Conservation (phyloP, 2,797 vertebrate genomes). For the Ceryle rudis region DNA sequence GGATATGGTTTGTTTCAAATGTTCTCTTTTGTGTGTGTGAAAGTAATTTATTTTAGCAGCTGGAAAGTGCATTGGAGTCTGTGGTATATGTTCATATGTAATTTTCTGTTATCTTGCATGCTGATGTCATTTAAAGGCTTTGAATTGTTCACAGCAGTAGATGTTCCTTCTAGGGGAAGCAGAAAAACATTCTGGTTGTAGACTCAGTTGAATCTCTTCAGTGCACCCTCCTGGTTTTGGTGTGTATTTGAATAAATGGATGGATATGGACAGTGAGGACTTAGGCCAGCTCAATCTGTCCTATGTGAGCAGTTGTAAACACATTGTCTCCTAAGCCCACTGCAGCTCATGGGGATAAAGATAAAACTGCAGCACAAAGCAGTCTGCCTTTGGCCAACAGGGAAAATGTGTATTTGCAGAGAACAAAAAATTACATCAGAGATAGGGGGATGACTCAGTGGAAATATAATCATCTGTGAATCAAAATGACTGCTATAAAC, state of each 20-base stretch:
- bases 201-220: not conserved
- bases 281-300: not conserved
- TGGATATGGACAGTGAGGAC: not conserved
- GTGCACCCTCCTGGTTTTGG: not conserved
- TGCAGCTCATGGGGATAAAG: not conserved
- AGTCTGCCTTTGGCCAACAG: not conserved
- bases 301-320: not conserved
- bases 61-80: slow-evolving; percentile 9
- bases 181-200: not conserved
- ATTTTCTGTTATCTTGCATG: slow-evolving; percentile 43
- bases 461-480: not conserved
- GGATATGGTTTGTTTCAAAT: slow-evolving; percentile 9
- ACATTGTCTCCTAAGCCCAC: not conserved
- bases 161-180: not conserved
- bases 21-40: not conserved
- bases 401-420: not conserved
- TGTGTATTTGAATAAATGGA: slow-evolving; percentile 1
- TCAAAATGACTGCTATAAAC: not conserved
- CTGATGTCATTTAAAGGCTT: slow-evolving; percentile 37
- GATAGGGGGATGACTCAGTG: not conserved
- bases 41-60: slow-evolving; percentile 47
- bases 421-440: not conserved
- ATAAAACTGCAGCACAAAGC: not conserved
- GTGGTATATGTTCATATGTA: not conserved
- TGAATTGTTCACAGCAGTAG: slow-evolving; percentile 35